Base-by-base conservation (phyloP, 2,888 invertebrate genomes). In the Anthoptus insignis region DNA sequence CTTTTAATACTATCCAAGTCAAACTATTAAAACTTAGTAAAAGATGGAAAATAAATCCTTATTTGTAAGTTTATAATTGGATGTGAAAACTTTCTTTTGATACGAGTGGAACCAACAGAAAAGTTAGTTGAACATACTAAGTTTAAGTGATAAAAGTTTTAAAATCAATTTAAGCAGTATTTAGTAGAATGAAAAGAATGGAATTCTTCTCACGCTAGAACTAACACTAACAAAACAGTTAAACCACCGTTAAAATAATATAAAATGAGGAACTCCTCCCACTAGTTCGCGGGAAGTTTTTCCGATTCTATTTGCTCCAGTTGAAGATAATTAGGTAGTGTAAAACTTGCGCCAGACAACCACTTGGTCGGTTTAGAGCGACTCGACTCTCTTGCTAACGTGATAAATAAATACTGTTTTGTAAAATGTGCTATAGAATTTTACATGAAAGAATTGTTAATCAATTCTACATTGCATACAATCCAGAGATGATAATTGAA, bases 301-400 rank as follows among this genome's bases (percentile, higher is more conserved):
- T 56, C 42, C 57, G 39, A 57, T 64, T 57, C 49, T 64, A 64
- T 64, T 64, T 57, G 39, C 50, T 56, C 50, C 39, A 64, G 39
- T 21, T 39, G 57, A 29, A 57, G 50, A 64, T 57, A 64, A 64
- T 57, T 64, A 64, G 37, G 27, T 50, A 29, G 22, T 19, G 49
- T 64, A 42, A 50, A 63, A 64, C 57, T 57, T 50, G 56, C 57
- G 45, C 63, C 45, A 32, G 21, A 49, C 13, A 27, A 57, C 24
- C 22, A 34, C 32, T 29, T 34, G 29, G 24, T 19, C 61, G 11
- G 34, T 19, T 61, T 45, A 9, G 14, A 3, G 37, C 37, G 27
- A 7, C 3, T 27, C 27, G 27, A n/a, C 22, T 19, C 47, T 24
- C 2, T 24, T 2, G 19, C 45, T 45, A 8, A 37, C 37, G 22